phyloP scores from a whole-genome alignment of 2,888 invertebrate genomes.

The Coelogynopora nodosa region DNA sequence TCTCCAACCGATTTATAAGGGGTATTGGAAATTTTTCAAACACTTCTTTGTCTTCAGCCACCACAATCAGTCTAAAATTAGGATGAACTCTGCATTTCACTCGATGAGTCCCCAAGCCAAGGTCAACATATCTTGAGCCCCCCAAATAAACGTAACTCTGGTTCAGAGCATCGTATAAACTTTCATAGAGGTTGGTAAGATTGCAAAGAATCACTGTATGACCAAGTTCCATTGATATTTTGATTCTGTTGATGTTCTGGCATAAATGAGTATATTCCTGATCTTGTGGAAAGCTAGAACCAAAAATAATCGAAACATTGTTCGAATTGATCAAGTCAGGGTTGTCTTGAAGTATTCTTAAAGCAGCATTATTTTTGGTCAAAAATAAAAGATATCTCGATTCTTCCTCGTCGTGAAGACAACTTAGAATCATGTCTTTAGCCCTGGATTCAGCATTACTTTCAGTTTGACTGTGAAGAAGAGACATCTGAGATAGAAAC shows the following conservation, averaged over 20 bases:
- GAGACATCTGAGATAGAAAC: not conserved
- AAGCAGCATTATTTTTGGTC: slow-evolving; percentile 57
- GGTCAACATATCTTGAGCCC: slow-evolving; percentile 55
- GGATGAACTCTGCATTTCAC: slow-evolving; percentile 56
- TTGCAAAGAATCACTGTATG: slow-evolving; percentile 56
- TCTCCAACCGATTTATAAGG: slow-evolving; percentile 58
- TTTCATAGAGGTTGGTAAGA: slow-evolving; percentile 57
- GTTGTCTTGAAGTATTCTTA: slow-evolving; percentile 55
- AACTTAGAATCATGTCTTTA: not conserved
- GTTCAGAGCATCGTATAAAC: slow-evolving; percentile 58
- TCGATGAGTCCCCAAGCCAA: slow-evolving; percentile 57
- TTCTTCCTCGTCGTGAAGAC: slow-evolving; percentile 48
- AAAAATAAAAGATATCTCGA: slow-evolving; percentile 56
- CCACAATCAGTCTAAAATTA: slow-evolving; percentile 56
- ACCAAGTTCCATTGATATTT: slow-evolving; percentile 58
- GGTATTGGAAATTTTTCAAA: slow-evolving; percentile 58
- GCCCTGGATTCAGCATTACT: not conserved
- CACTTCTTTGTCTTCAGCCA: slow-evolving; percentile 57
- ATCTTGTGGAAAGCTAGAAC: slow-evolving; percentile 56
- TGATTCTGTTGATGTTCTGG: slow-evolving; percentile 57
- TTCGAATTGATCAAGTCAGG: slow-evolving; percentile 49
- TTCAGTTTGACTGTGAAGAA: not conserved
- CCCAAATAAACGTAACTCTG: slow-evolving; percentile 55
- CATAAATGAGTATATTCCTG: slow-evolving; percentile 58
- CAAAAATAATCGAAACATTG: slow-evolving; percentile 54